Evolutionary conservation across 2,888 invertebrate genomes (phyloP).

Genomic region (Tanytarsus gracilentus): DNA sequence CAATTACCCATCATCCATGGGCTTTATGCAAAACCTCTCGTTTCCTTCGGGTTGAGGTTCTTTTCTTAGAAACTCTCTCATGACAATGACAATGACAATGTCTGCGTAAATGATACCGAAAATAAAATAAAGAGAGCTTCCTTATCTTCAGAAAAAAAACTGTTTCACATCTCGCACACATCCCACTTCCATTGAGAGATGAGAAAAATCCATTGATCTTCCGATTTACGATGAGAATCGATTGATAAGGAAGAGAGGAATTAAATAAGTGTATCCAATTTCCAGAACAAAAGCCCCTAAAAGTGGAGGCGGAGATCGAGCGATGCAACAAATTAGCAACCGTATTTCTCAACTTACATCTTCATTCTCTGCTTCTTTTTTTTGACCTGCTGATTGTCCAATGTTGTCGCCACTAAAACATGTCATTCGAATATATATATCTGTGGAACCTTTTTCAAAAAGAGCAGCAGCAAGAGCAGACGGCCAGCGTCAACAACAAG

Average conservation of each 20-base stretch:
- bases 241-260: constrained; percentile 14
- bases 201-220: constrained; percentile 1
- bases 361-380: background rate
- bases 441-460: constrained; percentile 1
- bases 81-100: background rate
- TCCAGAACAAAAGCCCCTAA: background rate
- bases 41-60: background rate
- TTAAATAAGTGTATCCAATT: constrained; percentile 28
- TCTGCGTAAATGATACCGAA: background rate
- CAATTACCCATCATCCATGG: background rate
- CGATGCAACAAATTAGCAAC: constrained; percentile 8
- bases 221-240: constrained; percentile 4
- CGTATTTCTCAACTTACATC: background rate
- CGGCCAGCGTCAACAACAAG: constrained; percentile 27
- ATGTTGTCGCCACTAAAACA: constrained; percentile 29
- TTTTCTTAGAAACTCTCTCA: background rate
- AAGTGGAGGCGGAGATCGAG: no score
- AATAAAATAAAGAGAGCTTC: background rate
- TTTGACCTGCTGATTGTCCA: constrained; percentile 18
- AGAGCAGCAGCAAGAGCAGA: constrained; percentile 4
- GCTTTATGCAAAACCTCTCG: background rate
- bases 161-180: background rate
- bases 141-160: background rate
- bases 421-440: constrained; percentile 20
- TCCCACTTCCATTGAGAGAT: background rate